Base-by-base conservation (phyloP, 1,140 invertebrate species). In the Papilio dardanus region DNA sequence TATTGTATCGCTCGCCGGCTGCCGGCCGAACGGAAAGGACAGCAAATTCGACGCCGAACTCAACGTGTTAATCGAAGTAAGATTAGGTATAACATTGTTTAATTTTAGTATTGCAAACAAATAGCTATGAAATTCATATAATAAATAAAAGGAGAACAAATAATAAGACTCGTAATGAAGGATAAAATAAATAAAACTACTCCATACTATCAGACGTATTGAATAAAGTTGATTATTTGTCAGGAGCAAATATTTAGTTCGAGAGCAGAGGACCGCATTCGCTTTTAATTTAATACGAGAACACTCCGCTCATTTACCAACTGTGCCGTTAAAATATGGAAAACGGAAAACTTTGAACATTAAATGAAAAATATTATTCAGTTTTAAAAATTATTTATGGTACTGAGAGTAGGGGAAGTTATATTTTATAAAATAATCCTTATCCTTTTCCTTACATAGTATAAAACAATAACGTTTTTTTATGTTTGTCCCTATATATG, bases 301-400 rank as follows among this genome's bases (percentile, higher is more conserved):
- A 21, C 50, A 21, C 0, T 8, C 19, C 3, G 21, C 10, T 54
- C 50, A 24, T 54, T 54, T 24, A 54, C 50, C 50, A 54, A 54
- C 50, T 54, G 50, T 24, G 19, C 50, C 21, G 24, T 54, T 54
- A 24, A 24, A 54, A 54, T 54, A 54, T 54, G 50, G 50, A 54
- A 54, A 54, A 54, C 21, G 50, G 50, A 54, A 54, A 54, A 54
- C 50, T 54, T 54, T 54, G 50, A 54, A 54, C 50, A 54, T 54
- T 54, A 54, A 54, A 7, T 54, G 10, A 24, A 54, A n/a, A 46
- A 46, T 46, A 21, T 54, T 24, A 24, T 14, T 24, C 50, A 54
- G 21, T 54, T 24, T 14, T 24, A 54, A 54, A 54, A 54, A 24
- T 3, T 12, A 7, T 54, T 54, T 24, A 24, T 54, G n/a, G 16